Conservation (phyloP, 2,888 invertebrate species). For the Seira sanloemensis region DNA sequence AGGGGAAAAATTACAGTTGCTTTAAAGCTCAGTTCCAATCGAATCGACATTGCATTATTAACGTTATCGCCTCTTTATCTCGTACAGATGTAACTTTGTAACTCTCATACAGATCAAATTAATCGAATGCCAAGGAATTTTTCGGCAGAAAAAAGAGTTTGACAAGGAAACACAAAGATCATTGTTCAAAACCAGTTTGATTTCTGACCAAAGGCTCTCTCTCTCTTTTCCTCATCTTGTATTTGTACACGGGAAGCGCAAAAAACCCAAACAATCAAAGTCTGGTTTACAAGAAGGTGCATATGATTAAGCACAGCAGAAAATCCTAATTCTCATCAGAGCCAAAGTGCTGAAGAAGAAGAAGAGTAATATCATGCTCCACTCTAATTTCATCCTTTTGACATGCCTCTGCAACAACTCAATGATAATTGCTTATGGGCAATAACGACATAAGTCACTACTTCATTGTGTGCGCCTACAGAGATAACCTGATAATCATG, state of each 20-base stretch:
- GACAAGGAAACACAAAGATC: slow-evolving; percentile 36
- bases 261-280: background rate
- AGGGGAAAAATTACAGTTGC: background rate
- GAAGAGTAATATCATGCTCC: background rate
- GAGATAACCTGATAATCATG: background rate
- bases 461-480: background rate
- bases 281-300: background rate
- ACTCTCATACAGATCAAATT: slow-evolving; percentile 8
- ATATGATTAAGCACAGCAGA: background rate
- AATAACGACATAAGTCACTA: background rate
- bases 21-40: slow-evolving; percentile 1
- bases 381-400: slow-evolving; percentile 46
- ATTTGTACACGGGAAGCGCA: background rate
- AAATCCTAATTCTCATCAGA: background rate
- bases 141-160: slow-evolving; percentile 43
- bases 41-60: background rate
- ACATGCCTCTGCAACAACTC: slow-evolving; percentile 36
- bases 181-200: slow-evolving; percentile 50
- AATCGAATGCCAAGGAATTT: slow-evolving; percentile 35
- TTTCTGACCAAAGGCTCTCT: slow-evolving; percentile 26
- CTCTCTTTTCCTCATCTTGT: no score
- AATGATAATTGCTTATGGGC: slow-evolving; percentile 35
- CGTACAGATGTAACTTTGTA: background rate
- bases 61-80: background rate
- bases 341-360: background rate